Percentiles rank a stretch among this genome's conserved stretches.
These are phyloP conservation scores for Riparia riparia DNA, from an alignment of 2,113 vertebrate genomes.

Conservation along the genomic window DNA sequence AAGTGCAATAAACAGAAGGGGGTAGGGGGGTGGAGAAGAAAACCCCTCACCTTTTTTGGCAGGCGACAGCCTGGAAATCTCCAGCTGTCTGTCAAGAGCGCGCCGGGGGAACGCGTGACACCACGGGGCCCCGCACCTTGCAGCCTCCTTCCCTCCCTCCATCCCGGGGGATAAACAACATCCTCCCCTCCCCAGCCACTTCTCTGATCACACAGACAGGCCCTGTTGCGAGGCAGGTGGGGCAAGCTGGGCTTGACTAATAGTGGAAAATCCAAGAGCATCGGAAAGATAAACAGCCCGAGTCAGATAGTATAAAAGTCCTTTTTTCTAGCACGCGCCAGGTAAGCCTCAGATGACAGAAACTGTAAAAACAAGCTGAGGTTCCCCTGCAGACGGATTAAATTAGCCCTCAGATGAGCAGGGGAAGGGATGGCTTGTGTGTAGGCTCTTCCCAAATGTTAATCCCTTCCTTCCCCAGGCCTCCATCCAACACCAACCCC, in stretches of 20 bases:
- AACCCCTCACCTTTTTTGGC: not conserved
- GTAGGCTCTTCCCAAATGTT: conserved; percentile 54
- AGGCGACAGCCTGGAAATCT: conserved; percentile 43
- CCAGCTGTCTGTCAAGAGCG: conserved; percentile 18
- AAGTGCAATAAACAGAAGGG: conserved; percentile 19
- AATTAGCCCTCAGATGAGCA: conserved; percentile 77
- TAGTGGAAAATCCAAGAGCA: conserved; percentile 77
- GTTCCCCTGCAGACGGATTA: conserved; percentile 72
- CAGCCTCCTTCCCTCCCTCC: conserved; percentile 16
- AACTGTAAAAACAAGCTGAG: conserved; percentile 75
- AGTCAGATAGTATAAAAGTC: conserved; percentile 80
- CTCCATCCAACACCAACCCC: not conserved
- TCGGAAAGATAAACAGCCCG: conserved; percentile 80
- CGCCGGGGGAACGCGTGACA: not conserved
- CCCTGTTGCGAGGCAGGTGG: conserved; percentile 75
- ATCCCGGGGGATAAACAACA: conserved; percentile 12
- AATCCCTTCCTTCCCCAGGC: conserved; percentile 45
- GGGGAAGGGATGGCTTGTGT: conserved; percentile 31
- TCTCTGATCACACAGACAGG: conserved; percentile 61
- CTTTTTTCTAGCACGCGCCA: conserved; percentile 76
- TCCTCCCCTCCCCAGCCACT: not conserved
- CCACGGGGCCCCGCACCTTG: not conserved
- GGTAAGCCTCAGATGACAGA: conserved; percentile 78
- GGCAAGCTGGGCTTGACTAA: conserved; percentile 59
- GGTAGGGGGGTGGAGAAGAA: fast-evolving